A percentile compares a stretch with the other conserved stretches of the same genome.
Evolutionary conservation across 2,888 invertebrate species (phyloP).

Genomic region (Spisula solida): DNA sequence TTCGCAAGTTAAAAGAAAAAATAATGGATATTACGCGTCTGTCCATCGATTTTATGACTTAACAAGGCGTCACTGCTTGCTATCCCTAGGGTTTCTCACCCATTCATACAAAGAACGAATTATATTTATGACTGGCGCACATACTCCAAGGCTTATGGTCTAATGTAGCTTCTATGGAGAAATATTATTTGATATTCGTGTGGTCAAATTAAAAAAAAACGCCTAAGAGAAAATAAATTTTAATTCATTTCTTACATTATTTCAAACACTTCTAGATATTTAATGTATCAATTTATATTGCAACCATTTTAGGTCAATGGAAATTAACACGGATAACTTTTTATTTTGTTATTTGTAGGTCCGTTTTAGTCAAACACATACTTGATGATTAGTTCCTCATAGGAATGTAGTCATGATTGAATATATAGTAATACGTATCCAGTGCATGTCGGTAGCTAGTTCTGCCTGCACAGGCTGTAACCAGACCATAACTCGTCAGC

Average conservation of each 20-base stretch:
- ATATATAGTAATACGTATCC: no score
- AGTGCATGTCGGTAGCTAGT: no score
- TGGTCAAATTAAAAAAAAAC: background rate
- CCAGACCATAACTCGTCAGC: no score
- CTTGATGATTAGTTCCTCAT: no score
- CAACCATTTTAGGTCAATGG: no score
- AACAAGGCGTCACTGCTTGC: slow-evolving; percentile 6
- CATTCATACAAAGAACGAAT: background rate
- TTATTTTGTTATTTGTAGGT: no score
- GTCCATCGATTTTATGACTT: slow-evolving; percentile 41
- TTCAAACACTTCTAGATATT: no score
- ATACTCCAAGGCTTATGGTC: background rate
- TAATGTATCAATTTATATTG: no score
- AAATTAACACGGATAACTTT: no score
- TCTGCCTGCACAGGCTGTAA: no score
- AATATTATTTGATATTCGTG: background rate
- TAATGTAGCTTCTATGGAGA: background rate
- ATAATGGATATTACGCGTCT: background rate
- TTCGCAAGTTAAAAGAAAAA: slow-evolving; percentile 9
- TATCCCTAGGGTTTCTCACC: slow-evolving; percentile 15
- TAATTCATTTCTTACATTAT: background rate
- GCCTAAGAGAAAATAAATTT: background rate
- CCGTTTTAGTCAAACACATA: no score
- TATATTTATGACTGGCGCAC: background rate
- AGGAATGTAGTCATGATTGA: no score